These are phyloP conservation scores for Psophia crepitans DNA, from an alignment of 2,113 vertebrate species.

Conservation along the genomic window DNA sequence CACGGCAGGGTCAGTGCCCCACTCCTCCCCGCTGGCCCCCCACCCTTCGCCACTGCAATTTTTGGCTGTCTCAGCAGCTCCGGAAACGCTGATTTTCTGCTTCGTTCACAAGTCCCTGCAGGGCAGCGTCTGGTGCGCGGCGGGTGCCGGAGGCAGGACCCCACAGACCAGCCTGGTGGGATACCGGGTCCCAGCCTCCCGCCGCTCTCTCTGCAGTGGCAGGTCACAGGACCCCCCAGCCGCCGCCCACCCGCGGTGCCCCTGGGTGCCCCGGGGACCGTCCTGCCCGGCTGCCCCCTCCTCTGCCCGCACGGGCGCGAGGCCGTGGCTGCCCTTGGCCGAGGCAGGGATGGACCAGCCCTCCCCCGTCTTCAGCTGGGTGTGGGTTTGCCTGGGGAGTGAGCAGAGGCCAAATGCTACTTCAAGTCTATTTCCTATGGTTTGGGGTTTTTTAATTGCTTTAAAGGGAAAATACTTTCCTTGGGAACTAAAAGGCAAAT, in stretches of 20 bases:
- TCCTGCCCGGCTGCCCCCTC: background rate
- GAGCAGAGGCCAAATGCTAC: background rate
- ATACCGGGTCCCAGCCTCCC: too few relatives aligned
- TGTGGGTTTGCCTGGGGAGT: background rate
- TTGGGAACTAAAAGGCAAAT: background rate
- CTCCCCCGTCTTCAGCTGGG: accelerated
- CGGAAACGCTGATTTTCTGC: too few relatives aligned
- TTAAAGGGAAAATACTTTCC: background rate
- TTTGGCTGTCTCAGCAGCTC: background rate
- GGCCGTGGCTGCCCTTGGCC: too few relatives aligned
- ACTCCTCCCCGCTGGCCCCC: background rate
- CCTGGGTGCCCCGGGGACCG: background rate
- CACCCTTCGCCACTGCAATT: accelerated
- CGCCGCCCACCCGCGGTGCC: background rate
- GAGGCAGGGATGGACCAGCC: background rate
- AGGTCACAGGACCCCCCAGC: too few relatives aligned
- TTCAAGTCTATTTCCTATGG: background rate
- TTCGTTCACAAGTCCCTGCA: too few relatives aligned
- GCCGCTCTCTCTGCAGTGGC: too few relatives aligned
- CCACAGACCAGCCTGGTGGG: too few relatives aligned
- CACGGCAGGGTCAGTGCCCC: accelerated
- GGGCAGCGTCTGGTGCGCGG: accelerated
- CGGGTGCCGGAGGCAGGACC: background rate
- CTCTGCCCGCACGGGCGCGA: too few relatives aligned
- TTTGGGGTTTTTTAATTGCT: background rate